phyloP scores from a whole-genome alignment of 2,113 vertebrate genomes.

The Passer domesticus region DNA sequence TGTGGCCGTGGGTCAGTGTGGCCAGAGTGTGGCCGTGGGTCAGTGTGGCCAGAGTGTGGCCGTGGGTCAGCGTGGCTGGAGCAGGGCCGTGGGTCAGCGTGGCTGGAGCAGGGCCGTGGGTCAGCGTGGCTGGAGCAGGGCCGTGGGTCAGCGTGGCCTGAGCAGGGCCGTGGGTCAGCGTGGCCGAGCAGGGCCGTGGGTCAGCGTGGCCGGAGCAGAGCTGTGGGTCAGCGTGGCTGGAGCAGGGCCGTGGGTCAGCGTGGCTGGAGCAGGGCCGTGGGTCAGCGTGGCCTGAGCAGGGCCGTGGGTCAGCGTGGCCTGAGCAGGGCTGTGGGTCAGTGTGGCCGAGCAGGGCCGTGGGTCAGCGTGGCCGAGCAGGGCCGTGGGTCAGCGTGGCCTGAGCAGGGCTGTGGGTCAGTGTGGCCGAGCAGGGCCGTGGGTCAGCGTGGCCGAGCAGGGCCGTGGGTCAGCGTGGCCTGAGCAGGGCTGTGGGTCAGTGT shows the following conservation, averaged over 20 bases:
- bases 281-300: accelerated
- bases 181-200: background rate
- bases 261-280: background rate
- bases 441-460: background rate
- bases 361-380: background rate
- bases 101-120: background rate
- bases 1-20: too few species aligned
- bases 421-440: background rate
- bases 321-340: background rate
- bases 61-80: background rate
- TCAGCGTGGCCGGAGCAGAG: too few species aligned
- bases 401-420: background rate
- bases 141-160: background rate
- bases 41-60: background rate
- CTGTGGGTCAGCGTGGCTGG: too few species aligned
- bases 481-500: background rate
- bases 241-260: background rate
- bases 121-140: background rate
- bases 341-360: background rate
- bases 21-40: background rate
- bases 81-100: background rate
- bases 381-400: background rate
- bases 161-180: background rate
- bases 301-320: background rate
- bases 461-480: background rate